Base-by-base conservation (phyloP, 2,113 vertebrate genomes). In the Zosterops borbonicus region DNA sequence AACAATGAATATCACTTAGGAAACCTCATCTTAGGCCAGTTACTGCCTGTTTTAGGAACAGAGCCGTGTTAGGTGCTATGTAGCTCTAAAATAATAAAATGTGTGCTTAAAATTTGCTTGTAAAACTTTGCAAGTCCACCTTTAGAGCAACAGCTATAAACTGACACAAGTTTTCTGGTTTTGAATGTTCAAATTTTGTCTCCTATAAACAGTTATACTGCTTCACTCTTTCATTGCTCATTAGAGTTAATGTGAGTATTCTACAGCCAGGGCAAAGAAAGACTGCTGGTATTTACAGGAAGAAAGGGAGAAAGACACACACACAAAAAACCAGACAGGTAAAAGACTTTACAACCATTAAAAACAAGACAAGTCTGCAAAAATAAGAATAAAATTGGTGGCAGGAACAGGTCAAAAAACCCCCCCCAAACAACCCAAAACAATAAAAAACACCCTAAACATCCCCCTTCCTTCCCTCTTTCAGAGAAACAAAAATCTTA, bases 261-360 rank as follows among this genome's bases (percentile, higher is more conserved):
- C 35, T 60, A 35, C 10, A 76, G 49, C 11, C 16, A 86, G 53
- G 58, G 55, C 37, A 79, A 64, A 46, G 63, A 75, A 81, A 78
- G 71, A 84, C 21, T 69, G 41, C 21, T 37, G 44, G n/a, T 60
- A 55, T 71, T 96, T 81, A 77, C 28, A 90, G 50, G 53, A 90
- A 80, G 52, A 90, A 62, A 89, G 93, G 81, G 86, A 97, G 80
- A 95, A 60, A 94, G 58, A 97, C 73, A 96, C 44, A 96, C 44
- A 95, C 44, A 97, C 35, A 94, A 44, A 95, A 85, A 97, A 89
- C 11, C 65, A 92, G 93, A 97, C 91, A 92, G 60, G 82, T 83
- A 89, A 41, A 94, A 75, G 85, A 96, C 83, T 91, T 88, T 39
- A 97, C 86, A 79, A 88, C 60, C 86, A 95, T 62, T 84, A 50